These are phyloP conservation scores for Cebus imitator DNA, from an alignment of 2,113 vertebrate genomes.

Conservation along the genomic window DNA sequence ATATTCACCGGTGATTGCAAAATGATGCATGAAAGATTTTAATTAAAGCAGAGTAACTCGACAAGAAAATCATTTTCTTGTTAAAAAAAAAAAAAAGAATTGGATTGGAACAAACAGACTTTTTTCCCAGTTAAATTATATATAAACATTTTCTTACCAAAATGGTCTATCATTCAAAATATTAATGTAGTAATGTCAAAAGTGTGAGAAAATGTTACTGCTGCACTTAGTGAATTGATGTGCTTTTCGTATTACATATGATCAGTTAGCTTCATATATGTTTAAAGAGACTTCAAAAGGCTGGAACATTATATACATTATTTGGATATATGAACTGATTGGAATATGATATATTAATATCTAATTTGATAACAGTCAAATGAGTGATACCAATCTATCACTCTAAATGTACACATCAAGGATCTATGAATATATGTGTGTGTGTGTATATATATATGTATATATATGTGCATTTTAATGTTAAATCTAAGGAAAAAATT, in stretches of 20 bases:
- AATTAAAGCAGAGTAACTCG: constrained; percentile 70
- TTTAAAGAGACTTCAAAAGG: constrained; percentile 42
- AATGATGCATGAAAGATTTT: constrained; percentile 44
- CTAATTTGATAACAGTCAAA: neutral
- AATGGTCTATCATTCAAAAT: constrained; percentile 71
- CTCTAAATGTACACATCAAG: neutral
- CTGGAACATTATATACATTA: neutral
- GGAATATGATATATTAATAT: neutral
- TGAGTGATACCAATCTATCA: constrained; percentile 8
- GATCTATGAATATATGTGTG: neutral
- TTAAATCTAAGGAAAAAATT: neutral
- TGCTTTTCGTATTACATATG: constrained; percentile 30
- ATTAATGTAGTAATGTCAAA: constrained; percentile 28
- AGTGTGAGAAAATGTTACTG: constrained; percentile 29
- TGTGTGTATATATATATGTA: neutral
- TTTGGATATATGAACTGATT: neutral
- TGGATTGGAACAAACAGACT: constrained; percentile 53
- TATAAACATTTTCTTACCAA: constrained; percentile 72
- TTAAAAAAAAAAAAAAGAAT: constrained; percentile 57
- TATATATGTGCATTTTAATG: neutral
- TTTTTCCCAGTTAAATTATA: constrained; percentile 69
- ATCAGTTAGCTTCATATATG: neutral
- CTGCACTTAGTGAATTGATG: constrained; percentile 12
- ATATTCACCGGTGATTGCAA: constrained; percentile 51
- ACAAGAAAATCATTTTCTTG: constrained; percentile 69